A percentile compares a stretch with the other conserved stretches of the same genome.
phyloP scores from a whole-genome alignment of 1,140 invertebrate genomes.

The Zaprionus inermis region DNA sequence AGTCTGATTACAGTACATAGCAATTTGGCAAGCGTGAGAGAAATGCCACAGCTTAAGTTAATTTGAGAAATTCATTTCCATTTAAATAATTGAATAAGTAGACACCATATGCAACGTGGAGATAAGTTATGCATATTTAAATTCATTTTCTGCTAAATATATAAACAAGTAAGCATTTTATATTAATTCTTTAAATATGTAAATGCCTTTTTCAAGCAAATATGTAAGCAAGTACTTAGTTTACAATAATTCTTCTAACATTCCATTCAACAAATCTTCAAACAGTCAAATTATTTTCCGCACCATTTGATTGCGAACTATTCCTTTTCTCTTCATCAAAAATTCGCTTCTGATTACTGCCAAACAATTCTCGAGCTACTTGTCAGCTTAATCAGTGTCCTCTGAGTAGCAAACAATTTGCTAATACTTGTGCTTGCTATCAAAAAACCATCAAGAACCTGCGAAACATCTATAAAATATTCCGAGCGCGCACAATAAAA shows the following conservation, averaged over 20 bases:
- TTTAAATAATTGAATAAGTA: not conserved
- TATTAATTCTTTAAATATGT: not conserved
- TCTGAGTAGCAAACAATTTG: slow-evolving; percentile 27
- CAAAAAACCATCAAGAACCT: not conserved
- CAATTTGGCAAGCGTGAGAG: not conserved
- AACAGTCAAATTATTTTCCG: not conserved
- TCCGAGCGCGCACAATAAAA: slow-evolving; percentile 37
- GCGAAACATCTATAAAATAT: slow-evolving; percentile 46
- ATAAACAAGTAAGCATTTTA: not conserved
- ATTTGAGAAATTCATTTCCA: not conserved
- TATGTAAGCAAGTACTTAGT: not conserved
- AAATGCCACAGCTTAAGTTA: not conserved
- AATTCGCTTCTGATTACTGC: not conserved
- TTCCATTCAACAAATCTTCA: not conserved
- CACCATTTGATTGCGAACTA: not conserved
- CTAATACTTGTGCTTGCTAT: slow-evolving; percentile 8
- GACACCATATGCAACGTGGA: not conserved
- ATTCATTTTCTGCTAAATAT: not conserved
- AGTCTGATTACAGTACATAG: not conserved
- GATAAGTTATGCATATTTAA: too few relatives aligned
- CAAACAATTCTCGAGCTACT: not conserved
- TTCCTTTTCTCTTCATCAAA: not conserved
- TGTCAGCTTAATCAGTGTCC: slow-evolving; percentile 19
- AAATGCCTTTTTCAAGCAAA: not conserved
- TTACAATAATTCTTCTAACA: not conserved